Evolutionary conservation across 1,140 invertebrate genomes (phyloP), one percentile per base, ranked within the genome.

Genomic region (Mya arenaria): DNA sequence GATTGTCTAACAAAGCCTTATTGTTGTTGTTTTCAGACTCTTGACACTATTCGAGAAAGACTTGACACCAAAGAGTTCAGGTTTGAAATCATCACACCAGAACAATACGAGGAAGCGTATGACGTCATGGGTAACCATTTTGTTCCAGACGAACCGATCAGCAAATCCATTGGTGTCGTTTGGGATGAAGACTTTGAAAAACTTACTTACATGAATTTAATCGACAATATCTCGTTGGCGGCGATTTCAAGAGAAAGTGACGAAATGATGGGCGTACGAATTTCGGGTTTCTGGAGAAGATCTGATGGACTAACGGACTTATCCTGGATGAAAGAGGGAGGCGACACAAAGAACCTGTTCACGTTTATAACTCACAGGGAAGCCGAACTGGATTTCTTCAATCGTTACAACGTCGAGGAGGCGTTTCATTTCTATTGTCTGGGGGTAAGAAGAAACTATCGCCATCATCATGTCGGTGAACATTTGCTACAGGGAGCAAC

Each of bases 121-220:
- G 77, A 80, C 10, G 71, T 80, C 19, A 69, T 80, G 65, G 66
- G n/a, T 3, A 58, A 71, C 71, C 34, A 80, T 44, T 80, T 80
- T 36, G 68, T 65, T 0, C 77, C 77, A 2, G 77, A 80, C 25
- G 77, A 80, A 58, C 77, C 77, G 8, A 32, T 80, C 1, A 69
- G 77, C 36, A 28, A 30, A 17, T 34, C 77, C 34, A 69, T 80
- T 62, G 77, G 77, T 4, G 77, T 80, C 4, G 34, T 28, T n/a
- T 80, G 77, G 77, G 1, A 80, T 3, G 34, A 60, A 10, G 58
- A 65, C 10, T 78, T 78, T 25, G 62, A 55, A 32, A 10, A 66
- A 34, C 19, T 36, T 36, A 62, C 58, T 4, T 23, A n/a, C 1
- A 13, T 55, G 3, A 52, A 62, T n/a, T 48, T 78, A 6, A 25